phyloP scores from a whole-genome alignment of 1,140 invertebrate genomes.

The Leptopilina clavipes region DNA sequence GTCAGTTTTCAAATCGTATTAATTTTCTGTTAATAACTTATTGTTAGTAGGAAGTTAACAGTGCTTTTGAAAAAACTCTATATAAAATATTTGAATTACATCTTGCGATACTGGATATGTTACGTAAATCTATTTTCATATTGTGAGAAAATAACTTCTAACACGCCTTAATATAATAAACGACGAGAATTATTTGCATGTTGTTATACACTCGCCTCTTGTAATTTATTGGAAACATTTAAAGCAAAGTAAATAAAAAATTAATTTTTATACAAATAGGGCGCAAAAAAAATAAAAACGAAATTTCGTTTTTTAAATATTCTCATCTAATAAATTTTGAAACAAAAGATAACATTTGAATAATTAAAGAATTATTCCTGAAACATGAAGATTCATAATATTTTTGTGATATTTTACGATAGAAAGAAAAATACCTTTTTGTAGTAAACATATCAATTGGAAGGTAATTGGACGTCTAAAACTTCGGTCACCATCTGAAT shows the following conservation, averaged over 20 bases:
- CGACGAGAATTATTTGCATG: constrained; percentile 2
- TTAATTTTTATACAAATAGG: background rate
- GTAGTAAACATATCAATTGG: background rate
- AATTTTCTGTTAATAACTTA: too few species aligned
- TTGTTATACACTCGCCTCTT: background rate
- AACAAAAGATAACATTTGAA: too few species aligned
- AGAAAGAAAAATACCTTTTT: background rate
- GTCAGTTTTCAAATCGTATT: too few species aligned
- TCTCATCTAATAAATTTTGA: too few species aligned
- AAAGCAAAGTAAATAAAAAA: background rate
- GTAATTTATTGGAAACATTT: background rate
- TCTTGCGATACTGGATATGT: background rate
- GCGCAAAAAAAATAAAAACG: too few species aligned
- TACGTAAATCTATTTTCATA: constrained; percentile 20
- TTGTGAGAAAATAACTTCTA: constrained; percentile 13
- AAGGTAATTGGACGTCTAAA: constrained; percentile 55
- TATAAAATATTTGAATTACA: background rate
- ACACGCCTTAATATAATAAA: constrained; percentile 13
- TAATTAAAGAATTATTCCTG: too few species aligned
- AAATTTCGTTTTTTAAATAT: too few species aligned
- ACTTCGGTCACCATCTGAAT: constrained; percentile 63
- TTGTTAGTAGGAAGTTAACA: background rate
- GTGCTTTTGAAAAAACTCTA: background rate
- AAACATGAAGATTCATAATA: too few species aligned
- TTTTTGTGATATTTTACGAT: too few species aligned